phyloP scores from a whole-genome alignment of 2,797 vertebrate species.

The Cetoscarus ocellatus region DNA sequence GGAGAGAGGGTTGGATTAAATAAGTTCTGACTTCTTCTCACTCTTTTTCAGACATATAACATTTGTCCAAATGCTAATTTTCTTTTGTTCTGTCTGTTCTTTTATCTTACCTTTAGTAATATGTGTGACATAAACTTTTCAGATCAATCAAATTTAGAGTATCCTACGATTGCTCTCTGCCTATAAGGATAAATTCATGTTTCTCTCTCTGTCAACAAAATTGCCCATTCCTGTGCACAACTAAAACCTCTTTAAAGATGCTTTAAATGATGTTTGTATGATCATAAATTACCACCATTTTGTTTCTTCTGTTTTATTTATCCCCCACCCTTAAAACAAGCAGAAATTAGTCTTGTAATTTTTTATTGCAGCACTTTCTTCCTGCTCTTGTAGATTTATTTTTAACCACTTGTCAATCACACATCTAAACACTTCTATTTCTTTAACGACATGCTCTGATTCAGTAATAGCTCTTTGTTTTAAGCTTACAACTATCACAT shows the following conservation, averaged over 20 bases:
- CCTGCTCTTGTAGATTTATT: conserved; percentile 49
- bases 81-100: too few species aligned
- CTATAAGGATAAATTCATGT: too few species aligned
- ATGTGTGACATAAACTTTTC: too few species aligned
- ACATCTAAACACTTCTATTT: conserved; percentile 32
- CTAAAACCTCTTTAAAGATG: neutral
- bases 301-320: conserved; percentile 44
- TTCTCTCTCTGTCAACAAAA: too few species aligned
- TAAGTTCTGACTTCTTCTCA: too few species aligned
- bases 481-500: conserved; percentile 61
- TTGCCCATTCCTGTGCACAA: neutral
- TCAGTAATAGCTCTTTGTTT: conserved; percentile 68
- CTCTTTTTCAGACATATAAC: too few species aligned
- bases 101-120: too few species aligned
- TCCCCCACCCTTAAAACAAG: conserved; percentile 38
- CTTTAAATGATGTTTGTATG: conserved; percentile 36
- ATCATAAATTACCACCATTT: conserved; percentile 36
- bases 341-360: conserved; percentile 43
- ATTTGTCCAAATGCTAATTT: too few species aligned
- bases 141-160: too few species aligned
- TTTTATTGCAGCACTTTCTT: conserved; percentile 29
- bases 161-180: too few species aligned
- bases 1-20: too few species aligned
- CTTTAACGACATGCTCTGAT: conserved; percentile 39
- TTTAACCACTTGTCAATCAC: conserved; percentile 72